A percentile compares a stretch with the other conserved stretches of the same genome.
phyloP scores from a whole-genome alignment of 2,797 vertebrate genomes.

The Orientallactaga sibirica region DNA sequence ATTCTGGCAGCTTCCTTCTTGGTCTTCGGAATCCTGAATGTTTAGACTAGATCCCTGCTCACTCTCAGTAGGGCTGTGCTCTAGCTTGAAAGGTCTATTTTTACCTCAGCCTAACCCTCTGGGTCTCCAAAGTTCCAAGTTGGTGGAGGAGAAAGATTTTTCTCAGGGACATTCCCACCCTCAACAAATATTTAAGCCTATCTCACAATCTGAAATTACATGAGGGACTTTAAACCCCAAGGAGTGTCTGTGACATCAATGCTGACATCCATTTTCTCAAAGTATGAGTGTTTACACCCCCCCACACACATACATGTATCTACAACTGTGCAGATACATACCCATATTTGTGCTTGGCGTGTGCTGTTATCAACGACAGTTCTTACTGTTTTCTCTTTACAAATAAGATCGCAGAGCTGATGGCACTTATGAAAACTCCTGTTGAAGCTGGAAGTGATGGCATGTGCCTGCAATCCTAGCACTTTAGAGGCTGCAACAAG shows the following conservation, averaged over 20 bases:
- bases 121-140: slow-evolving; percentile 28
- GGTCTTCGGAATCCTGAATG: neutral
- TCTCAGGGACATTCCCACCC: neutral
- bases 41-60: slow-evolving; percentile 1
- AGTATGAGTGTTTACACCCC: neutral
- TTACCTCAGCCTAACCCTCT: slow-evolving; percentile 43
- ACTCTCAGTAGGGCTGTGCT: neutral
- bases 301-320: neutral
- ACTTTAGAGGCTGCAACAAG: too few relatives aligned
- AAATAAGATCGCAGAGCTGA: neutral
- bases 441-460: too few relatives aligned
- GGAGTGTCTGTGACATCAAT: neutral
- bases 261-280: neutral
- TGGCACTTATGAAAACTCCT: neutral
- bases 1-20: neutral
- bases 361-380: neutral
- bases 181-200: slow-evolving; percentile 45
- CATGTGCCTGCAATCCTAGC: neutral
- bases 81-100: slow-evolving; percentile 36
- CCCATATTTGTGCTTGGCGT: neutral
- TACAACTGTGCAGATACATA: neutral
- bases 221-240: neutral
- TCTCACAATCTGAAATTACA: slow-evolving; percentile 51
- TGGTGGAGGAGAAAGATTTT: neutral
- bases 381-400: neutral